Evolutionary conservation across 2,797 vertebrate genomes (phyloP), one percentile per base, ranked within the genome.

Genomic region (Clarias platycephalus): DNA sequence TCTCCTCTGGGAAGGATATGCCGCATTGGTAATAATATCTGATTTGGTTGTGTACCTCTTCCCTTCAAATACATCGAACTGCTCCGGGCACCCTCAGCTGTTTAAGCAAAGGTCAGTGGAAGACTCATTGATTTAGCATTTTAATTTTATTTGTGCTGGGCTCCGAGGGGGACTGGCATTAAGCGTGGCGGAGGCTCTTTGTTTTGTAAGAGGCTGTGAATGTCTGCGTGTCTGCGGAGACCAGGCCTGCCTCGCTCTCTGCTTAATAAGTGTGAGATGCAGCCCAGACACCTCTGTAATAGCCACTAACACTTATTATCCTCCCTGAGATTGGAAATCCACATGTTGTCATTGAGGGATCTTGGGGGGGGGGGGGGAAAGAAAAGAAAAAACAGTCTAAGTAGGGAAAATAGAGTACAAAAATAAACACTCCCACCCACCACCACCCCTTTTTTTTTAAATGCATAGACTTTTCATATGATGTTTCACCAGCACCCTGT

Each of bases 261-360:
- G 84, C 84, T 79, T 91, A 91, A 91, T 92, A 92, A 93, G 92
- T 92, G 92, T 91, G 90, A 91, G 90, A 91, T 91, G 86, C 85
- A 79, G 85, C 87, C 83, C 89, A 86, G 89, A 87, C 85, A 87
- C 85, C 87, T 88, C 53, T 55, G 88, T 90, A 91, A 91, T 91
- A 89, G 90, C 88, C 88, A 89, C 90, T 91, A 90, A 91, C 90
- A 92, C 90, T 90, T 92, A 93, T 92, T 92, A 93, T 89, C 87
- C 79, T 90, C 80, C 85, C 83, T 67, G 76, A 89, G 88, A 91
- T 89, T 90, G 90, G 88, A 88, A 92, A 91, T 89, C 85, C 86
- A 86, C 88, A 89, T 91, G 91, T 91, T 91, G 90, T 91, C 89
- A 90, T 91, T 90, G 89, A 88, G 85, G 85, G 81, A 87, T 86